These are phyloP conservation scores for Streblospio benedicti DNA, from an alignment of 1,140 invertebrate species.

Conservation along the genomic window DNA sequence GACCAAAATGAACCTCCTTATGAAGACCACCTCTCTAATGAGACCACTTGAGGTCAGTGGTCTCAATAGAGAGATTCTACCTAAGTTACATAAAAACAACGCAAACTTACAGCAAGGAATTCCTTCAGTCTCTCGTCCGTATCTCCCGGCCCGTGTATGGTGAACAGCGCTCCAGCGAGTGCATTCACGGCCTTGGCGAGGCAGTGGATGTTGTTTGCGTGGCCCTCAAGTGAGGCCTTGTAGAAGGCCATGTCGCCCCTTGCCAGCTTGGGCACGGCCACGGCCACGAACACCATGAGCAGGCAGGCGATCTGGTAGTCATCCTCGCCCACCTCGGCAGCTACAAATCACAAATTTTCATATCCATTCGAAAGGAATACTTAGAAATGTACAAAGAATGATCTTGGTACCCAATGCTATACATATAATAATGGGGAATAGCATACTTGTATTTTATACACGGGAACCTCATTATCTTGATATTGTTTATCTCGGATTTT, in stretches of 20 bases:
- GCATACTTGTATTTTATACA: too few species aligned
- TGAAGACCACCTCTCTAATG: too few species aligned
- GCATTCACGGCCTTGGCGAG: slow-evolving; percentile 87
- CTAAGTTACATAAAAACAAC: too few species aligned
- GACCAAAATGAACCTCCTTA: too few species aligned
- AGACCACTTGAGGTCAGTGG: too few species aligned
- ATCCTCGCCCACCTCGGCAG: slow-evolving; percentile 59
- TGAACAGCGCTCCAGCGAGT: slow-evolving; percentile 90
- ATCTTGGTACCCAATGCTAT: too few species aligned
- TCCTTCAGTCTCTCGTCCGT: slow-evolving; percentile 97
- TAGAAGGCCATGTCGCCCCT: slow-evolving; percentile 68
- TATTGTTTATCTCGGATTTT: too few species aligned
- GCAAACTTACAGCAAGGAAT: slow-evolving; percentile 78
- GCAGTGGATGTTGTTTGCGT: slow-evolving; percentile 96
- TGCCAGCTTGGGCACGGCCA: slow-evolving; percentile 93
- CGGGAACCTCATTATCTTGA: too few species aligned
- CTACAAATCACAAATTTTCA: neutral
- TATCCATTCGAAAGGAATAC: neutral
- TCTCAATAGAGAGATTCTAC: too few species aligned
- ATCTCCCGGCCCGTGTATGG: slow-evolving; percentile 86
- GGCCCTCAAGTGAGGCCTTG: slow-evolving; percentile 80
- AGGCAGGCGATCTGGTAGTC: slow-evolving; percentile 91
- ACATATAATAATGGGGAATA: too few species aligned
- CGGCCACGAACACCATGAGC: slow-evolving; percentile 96
- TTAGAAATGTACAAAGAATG: too few species aligned